phyloP scores from a whole-genome alignment of 2,888 invertebrate species.

The Parnassius smintheus region DNA sequence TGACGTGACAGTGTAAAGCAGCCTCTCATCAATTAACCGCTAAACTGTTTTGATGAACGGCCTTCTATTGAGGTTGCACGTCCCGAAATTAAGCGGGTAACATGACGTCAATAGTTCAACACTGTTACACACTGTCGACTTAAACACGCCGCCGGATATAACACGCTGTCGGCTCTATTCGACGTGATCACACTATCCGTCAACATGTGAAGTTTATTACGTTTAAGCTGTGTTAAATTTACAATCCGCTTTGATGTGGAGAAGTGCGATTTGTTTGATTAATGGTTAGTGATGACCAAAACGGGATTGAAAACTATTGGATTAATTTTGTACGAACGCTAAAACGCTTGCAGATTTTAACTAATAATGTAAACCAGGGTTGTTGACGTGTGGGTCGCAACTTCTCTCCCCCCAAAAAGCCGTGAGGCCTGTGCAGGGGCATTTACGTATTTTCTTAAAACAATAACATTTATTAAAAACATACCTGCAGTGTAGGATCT shows the following conservation, averaged over 20 bases:
- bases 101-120: slow-evolving; percentile 24
- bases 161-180: slow-evolving; percentile 24
- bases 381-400: too few relatives aligned
- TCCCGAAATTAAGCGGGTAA: slow-evolving; percentile 20
- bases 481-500: too few relatives aligned
- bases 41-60: slow-evolving; percentile 23
- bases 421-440: too few relatives aligned
- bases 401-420: too few relatives aligned
- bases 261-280: slow-evolving; percentile 9
- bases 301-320: neutral
- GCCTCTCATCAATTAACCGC: slow-evolving; percentile 21
- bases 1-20: slow-evolving; percentile 17
- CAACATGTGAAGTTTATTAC: slow-evolving; percentile 21
- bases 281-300: slow-evolving; percentile 3
- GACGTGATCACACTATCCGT: slow-evolving; percentile 19
- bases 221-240: slow-evolving; percentile 18
- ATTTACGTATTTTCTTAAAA: too few relatives aligned
- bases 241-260: slow-evolving; percentile 11
- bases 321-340: too few relatives aligned
- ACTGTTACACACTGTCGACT: slow-evolving; percentile 25
- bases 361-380: too few relatives aligned
- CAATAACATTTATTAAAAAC: too few relatives aligned
- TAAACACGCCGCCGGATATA: slow-evolving; percentile 25
- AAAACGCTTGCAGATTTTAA: too few relatives aligned
- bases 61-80: slow-evolving; percentile 18